Evolutionary conservation across 2,113 vertebrate genomes (phyloP).

Genomic region (Jaculus jaculus): DNA sequence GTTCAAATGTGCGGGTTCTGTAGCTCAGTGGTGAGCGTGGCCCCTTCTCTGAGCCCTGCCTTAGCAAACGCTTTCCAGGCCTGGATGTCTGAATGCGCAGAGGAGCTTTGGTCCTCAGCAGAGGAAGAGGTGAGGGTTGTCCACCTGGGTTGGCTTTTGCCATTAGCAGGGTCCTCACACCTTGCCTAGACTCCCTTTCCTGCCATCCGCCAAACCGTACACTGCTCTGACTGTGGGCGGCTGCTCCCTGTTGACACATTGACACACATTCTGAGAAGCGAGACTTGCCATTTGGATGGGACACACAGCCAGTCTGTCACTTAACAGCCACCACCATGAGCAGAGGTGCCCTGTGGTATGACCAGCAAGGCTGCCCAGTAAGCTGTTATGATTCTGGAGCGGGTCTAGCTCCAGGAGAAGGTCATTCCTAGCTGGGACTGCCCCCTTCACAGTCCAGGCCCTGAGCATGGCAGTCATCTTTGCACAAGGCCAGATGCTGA

Average conservation of each 20-base stretch:
- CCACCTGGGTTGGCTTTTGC: background rate
- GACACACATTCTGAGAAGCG: background rate
- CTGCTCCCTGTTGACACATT: background rate
- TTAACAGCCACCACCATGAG: background rate
- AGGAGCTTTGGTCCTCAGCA: background rate
- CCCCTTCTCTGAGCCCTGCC: background rate
- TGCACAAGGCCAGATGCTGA: background rate
- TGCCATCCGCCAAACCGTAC: background rate
- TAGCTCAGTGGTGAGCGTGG: background rate
- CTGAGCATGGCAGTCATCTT: background rate
- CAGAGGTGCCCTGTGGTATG: background rate
- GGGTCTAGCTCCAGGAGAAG: background rate
- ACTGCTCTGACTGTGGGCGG: no score
- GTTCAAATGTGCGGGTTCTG: background rate
- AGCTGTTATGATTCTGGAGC: background rate
- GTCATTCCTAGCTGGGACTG: background rate
- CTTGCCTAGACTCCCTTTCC: background rate
- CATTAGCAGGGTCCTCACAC: background rate
- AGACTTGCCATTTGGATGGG: background rate
- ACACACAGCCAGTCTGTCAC: background rate
- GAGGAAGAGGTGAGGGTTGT: background rate
- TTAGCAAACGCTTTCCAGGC: background rate
- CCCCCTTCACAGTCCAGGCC: background rate
- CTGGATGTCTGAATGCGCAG: background rate
- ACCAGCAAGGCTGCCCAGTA: background rate